A percentile compares a stretch with the other conserved stretches of the same genome.
phyloP scores from a whole-genome alignment of 2,113 vertebrate species.

The Dinomys branickii region DNA sequence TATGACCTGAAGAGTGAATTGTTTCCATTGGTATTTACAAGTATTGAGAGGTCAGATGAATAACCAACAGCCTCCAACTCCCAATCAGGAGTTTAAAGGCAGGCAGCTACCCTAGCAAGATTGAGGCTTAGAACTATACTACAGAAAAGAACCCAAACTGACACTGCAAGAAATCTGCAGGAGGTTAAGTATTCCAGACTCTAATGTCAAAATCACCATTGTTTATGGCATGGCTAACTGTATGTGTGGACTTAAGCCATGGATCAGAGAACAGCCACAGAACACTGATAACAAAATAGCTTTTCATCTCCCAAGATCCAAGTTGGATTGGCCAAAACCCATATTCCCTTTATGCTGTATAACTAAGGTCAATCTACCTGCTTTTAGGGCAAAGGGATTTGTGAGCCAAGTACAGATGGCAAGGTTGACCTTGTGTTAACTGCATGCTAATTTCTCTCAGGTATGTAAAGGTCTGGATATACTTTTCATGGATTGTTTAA shows the following conservation, averaged over 20 bases:
- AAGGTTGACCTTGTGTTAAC: slow-evolving; percentile 57
- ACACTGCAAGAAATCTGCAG: slow-evolving; percentile 5
- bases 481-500: slow-evolving; percentile 76
- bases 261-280: not conserved
- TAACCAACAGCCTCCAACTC: not conserved
- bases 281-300: not conserved
- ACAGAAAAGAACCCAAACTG: not conserved
- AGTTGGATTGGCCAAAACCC: not conserved
- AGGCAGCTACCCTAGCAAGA: not conserved
- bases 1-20: not conserved
- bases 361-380: slow-evolving; percentile 38
- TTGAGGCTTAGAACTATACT: not conserved
- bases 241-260: not conserved
- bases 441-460: slow-evolving; percentile 58
- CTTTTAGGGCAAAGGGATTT: slow-evolving; percentile 41
- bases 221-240: slow-evolving; percentile 9
- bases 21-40: not conserved
- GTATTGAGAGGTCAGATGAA: slow-evolving; percentile 10
- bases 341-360: not conserved
- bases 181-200: not conserved
- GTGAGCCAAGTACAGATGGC: slow-evolving; percentile 55
- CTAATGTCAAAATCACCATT: not conserved
- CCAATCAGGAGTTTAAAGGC: not conserved
- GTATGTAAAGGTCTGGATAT: slow-evolving; percentile 67
- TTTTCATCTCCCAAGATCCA: not conserved